Conservation (phyloP, 2,113 vertebrate species). For the Sinocyclocheilus anshuiensis region DNA sequence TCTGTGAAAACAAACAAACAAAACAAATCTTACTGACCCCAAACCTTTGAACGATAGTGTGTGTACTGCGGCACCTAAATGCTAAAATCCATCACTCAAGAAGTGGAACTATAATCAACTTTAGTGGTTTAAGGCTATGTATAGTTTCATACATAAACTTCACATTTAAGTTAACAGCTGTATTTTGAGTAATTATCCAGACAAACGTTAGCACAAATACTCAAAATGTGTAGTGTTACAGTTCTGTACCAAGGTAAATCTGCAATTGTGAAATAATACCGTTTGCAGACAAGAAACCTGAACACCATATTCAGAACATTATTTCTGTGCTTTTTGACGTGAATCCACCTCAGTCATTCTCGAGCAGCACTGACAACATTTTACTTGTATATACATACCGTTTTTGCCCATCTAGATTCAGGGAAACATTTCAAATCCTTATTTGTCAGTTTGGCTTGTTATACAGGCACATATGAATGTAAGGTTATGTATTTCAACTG, state of each 20-base stretch:
- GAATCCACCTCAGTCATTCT: neutral
- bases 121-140: too few relatives aligned
- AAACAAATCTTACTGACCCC: too few relatives aligned
- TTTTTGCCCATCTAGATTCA: neutral
- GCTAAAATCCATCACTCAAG: too few relatives aligned
- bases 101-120: too few relatives aligned
- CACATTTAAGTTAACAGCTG: too few relatives aligned
- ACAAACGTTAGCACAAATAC: too few relatives aligned
- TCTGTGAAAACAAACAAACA: too few relatives aligned
- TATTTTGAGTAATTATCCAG: too few relatives aligned
- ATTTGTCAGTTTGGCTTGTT: constrained; percentile 43
- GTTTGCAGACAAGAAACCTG: neutral
- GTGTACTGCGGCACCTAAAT: too few relatives aligned
- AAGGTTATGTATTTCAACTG: neutral
- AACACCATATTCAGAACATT: constrained; percentile 3
- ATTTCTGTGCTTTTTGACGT: constrained; percentile 21
- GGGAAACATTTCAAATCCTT: constrained; percentile 7
- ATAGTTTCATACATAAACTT: too few relatives aligned
- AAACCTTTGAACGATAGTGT: too few relatives aligned
- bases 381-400: constrained; percentile 10
- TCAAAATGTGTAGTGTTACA: constrained; percentile 25
- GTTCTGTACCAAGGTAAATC: constrained; percentile 21
- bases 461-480: constrained; percentile 42
- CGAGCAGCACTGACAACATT: constrained; percentile 47
- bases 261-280: constrained; percentile 48